Percentiles rank a stretch among this genome's conserved stretches.
phyloP scores from a whole-genome alignment of 1,140 invertebrate species.

The Paraescarpia echinospica region DNA sequence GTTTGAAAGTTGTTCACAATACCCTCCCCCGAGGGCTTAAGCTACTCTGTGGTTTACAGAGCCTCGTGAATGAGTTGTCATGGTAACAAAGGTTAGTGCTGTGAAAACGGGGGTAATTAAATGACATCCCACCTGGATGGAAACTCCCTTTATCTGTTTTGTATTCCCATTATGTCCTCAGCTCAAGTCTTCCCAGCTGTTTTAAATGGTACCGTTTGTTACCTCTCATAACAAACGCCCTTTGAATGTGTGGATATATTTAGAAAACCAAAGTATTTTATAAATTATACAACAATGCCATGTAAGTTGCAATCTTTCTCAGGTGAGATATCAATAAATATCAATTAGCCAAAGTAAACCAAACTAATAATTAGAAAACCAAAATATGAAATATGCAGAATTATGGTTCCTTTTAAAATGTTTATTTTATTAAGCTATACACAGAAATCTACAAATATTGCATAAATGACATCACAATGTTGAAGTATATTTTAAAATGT shows the following conservation, averaged over 20 bases:
- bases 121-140: neutral
- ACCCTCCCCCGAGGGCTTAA: neutral
- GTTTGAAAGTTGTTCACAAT: neutral
- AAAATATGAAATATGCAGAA: too few relatives aligned
- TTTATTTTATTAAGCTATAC: too few relatives aligned
- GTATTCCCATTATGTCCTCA: neutral
- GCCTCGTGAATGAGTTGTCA: neutral
- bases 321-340: neutral
- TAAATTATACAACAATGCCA: neutral
- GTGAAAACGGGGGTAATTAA: neutral
- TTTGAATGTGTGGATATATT: neutral
- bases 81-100: neutral
- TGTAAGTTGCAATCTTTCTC: neutral
- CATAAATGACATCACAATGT: neutral
- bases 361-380: too few relatives aligned
- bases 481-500: neutral
- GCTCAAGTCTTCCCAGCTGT: neutral
- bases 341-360: neutral
- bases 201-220: neutral
- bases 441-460: neutral
- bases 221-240: neutral
- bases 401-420: too few relatives aligned
- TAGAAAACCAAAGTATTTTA: neutral
- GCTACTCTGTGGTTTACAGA: neutral
- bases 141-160: neutral